A percentile compares a stretch with the other conserved stretches of the same genome.
These are phyloP conservation scores for Porites australiensis DNA, from an alignment of 64 coral and sea anemone genomes.

Conservation along the genomic window DNA sequence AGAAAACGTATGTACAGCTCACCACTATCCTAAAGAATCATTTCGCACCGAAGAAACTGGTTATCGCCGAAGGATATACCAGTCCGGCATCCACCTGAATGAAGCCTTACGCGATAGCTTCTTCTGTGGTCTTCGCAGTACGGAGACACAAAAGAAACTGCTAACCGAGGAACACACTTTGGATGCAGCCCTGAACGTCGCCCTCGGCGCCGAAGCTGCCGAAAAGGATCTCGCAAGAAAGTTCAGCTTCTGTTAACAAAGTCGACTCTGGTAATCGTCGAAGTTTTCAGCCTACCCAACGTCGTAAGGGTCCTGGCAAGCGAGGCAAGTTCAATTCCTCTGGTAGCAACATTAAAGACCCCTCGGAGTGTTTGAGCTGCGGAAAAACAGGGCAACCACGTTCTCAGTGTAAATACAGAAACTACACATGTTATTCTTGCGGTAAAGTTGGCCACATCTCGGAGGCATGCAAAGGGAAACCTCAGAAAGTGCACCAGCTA, in stretches of 20 bases:
- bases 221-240: constrained; percentile 31
- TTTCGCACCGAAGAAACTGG: constrained; percentile 39
- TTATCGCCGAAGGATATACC: constrained; percentile 14
- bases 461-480: constrained; percentile 14
- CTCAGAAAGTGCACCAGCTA: constrained; percentile 13
- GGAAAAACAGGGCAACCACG: constrained; percentile 35
- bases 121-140: no score
- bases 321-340: not conserved
- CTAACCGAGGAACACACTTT: constrained; percentile 60
- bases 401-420: constrained; percentile 47
- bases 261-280: not conserved
- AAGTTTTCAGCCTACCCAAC: not conserved
- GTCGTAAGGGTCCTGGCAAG: not conserved
- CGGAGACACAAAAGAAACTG: constrained; percentile 1
- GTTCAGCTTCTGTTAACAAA: not conserved
- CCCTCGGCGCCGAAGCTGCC: constrained; percentile 16
- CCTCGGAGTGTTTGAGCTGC: constrained; percentile 27
- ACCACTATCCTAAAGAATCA: constrained; percentile 36
- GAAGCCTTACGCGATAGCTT: no score
- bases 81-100: no score
- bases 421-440: constrained; percentile 64
- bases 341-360: not conserved
- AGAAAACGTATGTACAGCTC: constrained; percentile 34
- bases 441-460: constrained; percentile 53
- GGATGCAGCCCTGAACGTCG: not conserved